Percentiles rank a stretch among this genome's conserved stretches.
Conservation (phyloP, 2,113 vertebrate genomes). For the Electrona antarctica region DNA sequence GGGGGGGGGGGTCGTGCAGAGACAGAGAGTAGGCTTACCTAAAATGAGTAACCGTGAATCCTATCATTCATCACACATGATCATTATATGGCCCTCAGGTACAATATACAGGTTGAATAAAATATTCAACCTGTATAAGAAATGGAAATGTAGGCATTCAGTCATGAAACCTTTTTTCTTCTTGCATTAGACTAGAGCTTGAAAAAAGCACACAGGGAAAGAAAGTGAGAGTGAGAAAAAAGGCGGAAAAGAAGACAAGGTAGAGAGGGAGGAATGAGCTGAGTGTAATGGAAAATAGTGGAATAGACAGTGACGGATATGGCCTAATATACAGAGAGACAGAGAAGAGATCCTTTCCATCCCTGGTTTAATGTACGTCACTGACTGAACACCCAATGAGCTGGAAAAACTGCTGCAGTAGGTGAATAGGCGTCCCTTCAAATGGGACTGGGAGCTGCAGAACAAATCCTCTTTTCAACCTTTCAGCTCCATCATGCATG, state of each 20-base stretch:
- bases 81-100: too few species aligned
- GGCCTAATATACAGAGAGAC: slow-evolving; percentile 1
- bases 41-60: too few species aligned
- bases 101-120: too few species aligned
- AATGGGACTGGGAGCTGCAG: slow-evolving; percentile 6
- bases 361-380: background rate
- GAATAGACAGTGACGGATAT: background rate
- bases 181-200: too few species aligned
- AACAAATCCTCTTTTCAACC: slow-evolving; percentile 32
- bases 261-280: slow-evolving; percentile 5
- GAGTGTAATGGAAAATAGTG: background rate
- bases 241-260: slow-evolving; percentile 10
- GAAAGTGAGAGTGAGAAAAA: slow-evolving; percentile 1
- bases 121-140: too few species aligned
- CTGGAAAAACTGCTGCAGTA: slow-evolving; percentile 60
- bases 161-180: background rate
- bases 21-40: too few species aligned
- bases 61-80: too few species aligned
- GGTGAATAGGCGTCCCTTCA: slow-evolving; percentile 20
- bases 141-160: background rate
- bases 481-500: slow-evolving; percentile 23
- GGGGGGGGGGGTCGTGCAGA: too few species aligned
- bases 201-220: too few species aligned
- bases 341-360: slow-evolving; percentile 2
- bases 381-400: slow-evolving; percentile 29